These are phyloP conservation scores for Capromys pilorides DNA, from an alignment of 2,797 vertebrate species.

Conservation along the genomic window DNA sequence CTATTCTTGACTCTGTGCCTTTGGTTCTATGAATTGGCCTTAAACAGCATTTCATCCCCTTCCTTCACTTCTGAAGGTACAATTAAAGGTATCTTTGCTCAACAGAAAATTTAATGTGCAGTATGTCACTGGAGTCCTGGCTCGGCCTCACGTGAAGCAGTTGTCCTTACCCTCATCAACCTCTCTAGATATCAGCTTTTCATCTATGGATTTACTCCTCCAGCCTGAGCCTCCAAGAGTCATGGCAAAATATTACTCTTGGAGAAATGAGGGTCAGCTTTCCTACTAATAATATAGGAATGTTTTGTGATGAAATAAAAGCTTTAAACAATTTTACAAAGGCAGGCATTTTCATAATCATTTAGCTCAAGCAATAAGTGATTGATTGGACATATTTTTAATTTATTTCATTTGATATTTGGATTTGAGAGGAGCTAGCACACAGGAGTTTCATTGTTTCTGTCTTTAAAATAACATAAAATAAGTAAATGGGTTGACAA, in stretches of 20 bases:
- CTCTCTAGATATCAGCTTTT: neutral
- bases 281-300: neutral
- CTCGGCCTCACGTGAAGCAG: neutral
- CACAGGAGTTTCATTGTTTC: neutral
- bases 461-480: constrained; percentile 9
- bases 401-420: neutral
- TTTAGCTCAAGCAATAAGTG: neutral
- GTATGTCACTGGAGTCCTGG: neutral
- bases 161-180: neutral
- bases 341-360: neutral
- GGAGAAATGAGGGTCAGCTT: neutral
- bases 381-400: constrained; percentile 2
- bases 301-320: constrained; percentile 9
- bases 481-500: neutral
- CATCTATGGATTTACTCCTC: neutral
- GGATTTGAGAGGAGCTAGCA: neutral
- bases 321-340: constrained; percentile 18
- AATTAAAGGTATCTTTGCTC: neutral
- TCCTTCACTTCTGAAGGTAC: neutral
- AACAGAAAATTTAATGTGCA: neutral
- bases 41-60: neutral
- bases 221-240: no score
- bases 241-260: neutral
- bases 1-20: neutral
- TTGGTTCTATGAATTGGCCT: neutral